phyloP scores from a whole-genome alignment of 2,113 vertebrate genomes.

The Strigops habroptila region DNA sequence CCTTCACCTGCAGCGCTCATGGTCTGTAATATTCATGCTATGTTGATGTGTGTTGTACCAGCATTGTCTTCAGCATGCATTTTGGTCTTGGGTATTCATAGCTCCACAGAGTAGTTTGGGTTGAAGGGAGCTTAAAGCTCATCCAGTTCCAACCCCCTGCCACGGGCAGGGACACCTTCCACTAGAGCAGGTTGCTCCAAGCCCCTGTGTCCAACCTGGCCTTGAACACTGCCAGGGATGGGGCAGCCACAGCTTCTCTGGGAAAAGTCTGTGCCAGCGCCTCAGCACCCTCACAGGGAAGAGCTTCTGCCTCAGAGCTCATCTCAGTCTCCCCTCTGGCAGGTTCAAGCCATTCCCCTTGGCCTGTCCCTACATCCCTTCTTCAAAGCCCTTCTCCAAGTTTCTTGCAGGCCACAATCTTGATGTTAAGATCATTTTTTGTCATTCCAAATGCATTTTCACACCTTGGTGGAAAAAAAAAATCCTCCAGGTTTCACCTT shows the following conservation, averaged over 20 bases:
- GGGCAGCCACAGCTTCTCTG: too few relatives aligned
- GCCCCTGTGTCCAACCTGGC: too few relatives aligned
- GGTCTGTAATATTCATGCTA: background rate
- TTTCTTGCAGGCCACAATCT: background rate
- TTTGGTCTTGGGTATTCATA: background rate
- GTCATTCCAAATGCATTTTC: background rate
- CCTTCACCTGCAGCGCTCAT: background rate
- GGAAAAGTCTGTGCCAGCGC: too few relatives aligned
- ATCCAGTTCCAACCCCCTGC: accelerated
- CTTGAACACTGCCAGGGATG: too few relatives aligned
- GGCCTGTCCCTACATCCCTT: background rate
- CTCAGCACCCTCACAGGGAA: too few relatives aligned
- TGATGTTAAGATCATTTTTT: background rate
- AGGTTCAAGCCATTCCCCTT: background rate
- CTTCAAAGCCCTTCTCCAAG: background rate
- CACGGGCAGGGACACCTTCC: background rate
- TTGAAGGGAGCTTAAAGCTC: background rate
- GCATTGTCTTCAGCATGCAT: accelerated
- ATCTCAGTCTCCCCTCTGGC: too few relatives aligned
- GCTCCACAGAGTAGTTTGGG: background rate
- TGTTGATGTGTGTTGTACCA: accelerated
- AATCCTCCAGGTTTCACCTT: background rate
- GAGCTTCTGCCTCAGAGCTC: too few relatives aligned
- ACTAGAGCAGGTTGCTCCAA: background rate
- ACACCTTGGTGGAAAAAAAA: background rate